A percentile compares a stretch with the other conserved stretches of the same genome.
Conservation (phyloP, 2,113 vertebrate species). For the human (Homo sapiens) region DNA sequence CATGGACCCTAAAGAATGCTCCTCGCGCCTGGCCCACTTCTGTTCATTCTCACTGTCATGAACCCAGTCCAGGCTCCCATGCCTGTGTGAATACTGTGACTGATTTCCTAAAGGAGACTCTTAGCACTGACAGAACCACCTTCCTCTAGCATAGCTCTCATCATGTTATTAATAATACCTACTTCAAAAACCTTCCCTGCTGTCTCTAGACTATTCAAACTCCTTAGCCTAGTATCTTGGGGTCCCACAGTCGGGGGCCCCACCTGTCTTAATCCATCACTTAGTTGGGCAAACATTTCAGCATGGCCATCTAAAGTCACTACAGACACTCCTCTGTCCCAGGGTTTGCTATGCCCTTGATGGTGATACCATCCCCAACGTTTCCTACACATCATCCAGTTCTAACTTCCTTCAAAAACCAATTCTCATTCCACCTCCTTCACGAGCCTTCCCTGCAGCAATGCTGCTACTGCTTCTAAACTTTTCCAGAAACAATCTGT, state of each 20-base stretch:
- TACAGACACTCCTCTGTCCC: background rate
- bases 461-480: background rate
- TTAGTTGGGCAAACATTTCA: background rate
- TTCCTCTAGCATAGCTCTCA: background rate
- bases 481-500: background rate
- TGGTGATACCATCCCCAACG: background rate
- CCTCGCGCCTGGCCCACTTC: background rate
- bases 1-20: background rate
- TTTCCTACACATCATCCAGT: background rate
- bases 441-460: background rate
- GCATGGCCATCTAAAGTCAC: background rate
- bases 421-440: background rate
- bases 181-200: background rate
- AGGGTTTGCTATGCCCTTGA: background rate
- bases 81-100: background rate
- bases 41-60: background rate
- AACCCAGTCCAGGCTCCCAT: background rate
- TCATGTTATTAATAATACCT: background rate
- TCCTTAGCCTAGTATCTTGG: background rate
- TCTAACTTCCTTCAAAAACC: constrained; percentile 28
- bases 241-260: background rate
- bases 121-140: background rate
- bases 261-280: background rate
- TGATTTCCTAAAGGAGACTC: background rate
- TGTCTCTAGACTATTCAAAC: background rate